Percentiles rank a stretch among this genome's conserved stretches.
These are phyloP conservation scores for Cordilura impudica DNA, from an alignment of 2,888 invertebrate genomes.

Conservation along the genomic window DNA sequence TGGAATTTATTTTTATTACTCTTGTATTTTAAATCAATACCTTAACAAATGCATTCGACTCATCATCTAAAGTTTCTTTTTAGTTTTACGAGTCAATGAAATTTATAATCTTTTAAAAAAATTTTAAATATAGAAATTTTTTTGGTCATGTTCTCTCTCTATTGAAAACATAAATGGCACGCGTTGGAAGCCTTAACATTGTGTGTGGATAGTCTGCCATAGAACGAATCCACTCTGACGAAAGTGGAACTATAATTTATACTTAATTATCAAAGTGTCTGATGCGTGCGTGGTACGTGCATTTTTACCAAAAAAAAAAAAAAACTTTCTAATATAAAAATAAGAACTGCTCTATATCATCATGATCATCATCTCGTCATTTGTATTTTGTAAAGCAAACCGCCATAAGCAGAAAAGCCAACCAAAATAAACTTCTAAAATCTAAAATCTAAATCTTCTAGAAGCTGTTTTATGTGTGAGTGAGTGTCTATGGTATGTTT, in stretches of 20 bases:
- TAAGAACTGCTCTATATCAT: slow-evolving; percentile 32
- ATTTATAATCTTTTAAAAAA: neutral
- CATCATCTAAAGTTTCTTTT: neutral
- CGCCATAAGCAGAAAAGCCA: neutral
- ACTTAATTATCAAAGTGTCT: slow-evolving; percentile 58
- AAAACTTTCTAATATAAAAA: neutral
- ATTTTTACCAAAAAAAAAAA: slow-evolving; percentile 39
- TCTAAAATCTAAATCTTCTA: slow-evolving; percentile 48
- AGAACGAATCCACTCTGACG: slow-evolving; percentile 3
- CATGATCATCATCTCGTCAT: no score
- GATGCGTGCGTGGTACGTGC: slow-evolving; percentile 57
- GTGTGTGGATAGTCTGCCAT: neutral
- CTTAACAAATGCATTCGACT: neutral
- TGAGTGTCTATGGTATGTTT: slow-evolving; percentile 12
- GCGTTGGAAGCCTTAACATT: slow-evolving; percentile 28
- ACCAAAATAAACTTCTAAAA: slow-evolving; percentile 28
- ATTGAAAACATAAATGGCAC: slow-evolving; percentile 44
- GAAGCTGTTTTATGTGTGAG: slow-evolving; percentile 17
- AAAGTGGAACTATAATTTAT: slow-evolving; percentile 60
- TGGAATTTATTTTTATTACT: neutral
- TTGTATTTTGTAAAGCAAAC: slow-evolving; percentile 13
- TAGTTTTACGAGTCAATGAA: neutral
- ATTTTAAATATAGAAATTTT: slow-evolving; percentile 33
- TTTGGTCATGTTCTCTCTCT: neutral
- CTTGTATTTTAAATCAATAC: neutral